Percentiles rank a stretch among this genome's conserved stretches.
These are phyloP conservation scores for Amphiura filiformis DNA, from an alignment of 35 echinoderm and acorn worm species.

Conservation along the genomic window DNA sequence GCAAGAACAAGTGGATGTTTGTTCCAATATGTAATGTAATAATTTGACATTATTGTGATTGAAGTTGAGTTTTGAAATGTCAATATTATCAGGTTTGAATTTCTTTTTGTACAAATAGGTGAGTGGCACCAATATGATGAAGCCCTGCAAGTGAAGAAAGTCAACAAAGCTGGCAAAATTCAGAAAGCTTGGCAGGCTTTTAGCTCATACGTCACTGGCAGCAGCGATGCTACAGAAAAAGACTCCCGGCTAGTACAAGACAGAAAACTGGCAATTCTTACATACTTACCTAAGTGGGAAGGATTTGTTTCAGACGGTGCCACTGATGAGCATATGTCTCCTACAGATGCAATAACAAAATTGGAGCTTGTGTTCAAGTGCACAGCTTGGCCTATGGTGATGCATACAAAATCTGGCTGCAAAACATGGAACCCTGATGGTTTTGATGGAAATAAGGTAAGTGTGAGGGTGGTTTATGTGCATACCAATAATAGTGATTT, in stretches of 20 bases:
- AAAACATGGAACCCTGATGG: background rate
- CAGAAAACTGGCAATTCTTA: background rate
- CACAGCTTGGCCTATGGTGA: background rate
- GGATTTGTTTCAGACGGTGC: background rate
- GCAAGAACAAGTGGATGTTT: background rate
- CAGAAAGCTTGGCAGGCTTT: background rate
- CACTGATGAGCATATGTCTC: background rate
- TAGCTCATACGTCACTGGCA: no score
- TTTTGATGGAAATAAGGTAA: background rate
- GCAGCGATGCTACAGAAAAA: background rate
- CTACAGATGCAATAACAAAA: background rate
- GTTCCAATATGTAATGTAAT: background rate
- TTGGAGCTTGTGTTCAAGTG: background rate
- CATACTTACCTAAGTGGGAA: background rate
- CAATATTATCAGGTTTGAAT: no score
- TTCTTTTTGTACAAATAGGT: background rate
- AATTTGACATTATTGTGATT: no score
- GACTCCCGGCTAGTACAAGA: background rate
- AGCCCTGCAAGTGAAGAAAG: background rate
- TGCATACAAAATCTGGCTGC: no score
- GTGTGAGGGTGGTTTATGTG: no score
- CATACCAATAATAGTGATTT: no score
- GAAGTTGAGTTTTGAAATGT: no score
- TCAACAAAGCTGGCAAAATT: background rate
- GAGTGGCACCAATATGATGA: slow-evolving; percentile 1